A percentile compares a stretch with the other conserved stretches of the same genome.
Evolutionary conservation across 2,888 invertebrate species (phyloP).

Genomic region (Pedicia rivosa): DNA sequence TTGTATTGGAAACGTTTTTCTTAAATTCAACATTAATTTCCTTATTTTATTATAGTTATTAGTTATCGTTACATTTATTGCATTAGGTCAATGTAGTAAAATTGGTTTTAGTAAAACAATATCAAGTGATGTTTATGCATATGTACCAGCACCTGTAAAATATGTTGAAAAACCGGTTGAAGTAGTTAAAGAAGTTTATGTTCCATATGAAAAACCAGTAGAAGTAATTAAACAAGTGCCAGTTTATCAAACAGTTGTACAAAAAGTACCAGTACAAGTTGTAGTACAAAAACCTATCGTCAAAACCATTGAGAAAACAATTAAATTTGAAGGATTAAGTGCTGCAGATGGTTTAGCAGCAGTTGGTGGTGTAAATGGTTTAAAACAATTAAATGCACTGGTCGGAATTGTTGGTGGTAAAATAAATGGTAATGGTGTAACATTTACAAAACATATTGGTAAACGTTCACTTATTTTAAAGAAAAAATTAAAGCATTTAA

Average conservation of each 20-base stretch:
- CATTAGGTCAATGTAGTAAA: not conserved
- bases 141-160: not conserved
- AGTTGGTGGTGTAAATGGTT: too few species aligned
- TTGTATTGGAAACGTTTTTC: too few species aligned
- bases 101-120: not conserved
- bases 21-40: too few species aligned
- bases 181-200: conserved; percentile 6
- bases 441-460: too few species aligned
- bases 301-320: not conserved
- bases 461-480: too few species aligned
- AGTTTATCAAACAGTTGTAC: conserved; percentile 5
- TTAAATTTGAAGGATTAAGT: not conserved
- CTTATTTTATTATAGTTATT: not conserved
- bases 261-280: not conserved
- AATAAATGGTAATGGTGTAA: too few species aligned
- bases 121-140: too few species aligned
- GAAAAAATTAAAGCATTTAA: too few species aligned
- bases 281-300: not conserved
- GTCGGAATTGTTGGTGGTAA: too few species aligned
- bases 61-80: not conserved
- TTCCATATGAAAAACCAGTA: conserved; percentile 4
- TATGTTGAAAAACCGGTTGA: not conserved
- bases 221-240: conserved; percentile 8
- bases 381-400: too few species aligned
- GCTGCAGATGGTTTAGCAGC: not conserved